Evolutionary conservation across 2,888 invertebrate genomes (phyloP), one percentile per base, ranked within the genome.

Genomic region (Congeria kusceri): DNA sequence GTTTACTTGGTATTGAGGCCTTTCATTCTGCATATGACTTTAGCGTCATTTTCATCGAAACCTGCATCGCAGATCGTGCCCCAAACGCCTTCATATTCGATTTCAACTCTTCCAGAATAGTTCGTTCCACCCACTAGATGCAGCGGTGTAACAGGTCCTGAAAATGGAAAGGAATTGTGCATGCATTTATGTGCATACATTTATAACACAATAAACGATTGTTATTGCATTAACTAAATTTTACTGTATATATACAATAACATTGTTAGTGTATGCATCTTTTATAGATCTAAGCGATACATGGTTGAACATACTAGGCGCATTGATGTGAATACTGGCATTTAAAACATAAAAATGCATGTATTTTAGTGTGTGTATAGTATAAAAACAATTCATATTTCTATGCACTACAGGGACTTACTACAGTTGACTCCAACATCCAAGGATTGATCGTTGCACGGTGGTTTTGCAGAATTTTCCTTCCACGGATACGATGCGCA

Each of bases 141-240:
- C 15, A 75, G 20, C 3, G 68, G 68, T 49, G 75, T 75, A 9
- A 47, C 15, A 9, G 75, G 75, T 58, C 75, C 75, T 75, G n/a
- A 15, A 59, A 59, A 53, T 2, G n/a, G 25, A 53, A 23, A 5
- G 15, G 15, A 4, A 9, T 32, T 7, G 5, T 7, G 32, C 32
- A 32, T 32, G 4, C 32, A 32, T 32, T 32, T 32, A 32, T 32
- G 4, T 7, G 4, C 32, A 9, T 7, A 32, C 32, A 7, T 32
- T 32, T 7, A 32, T 7, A 32, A 32, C 4, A 32, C 32, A 32
- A 7, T 32, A 32, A 32, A 32, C 32, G 4, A 32, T n/a, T n/a
- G 9, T 32, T 32, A 32, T 32, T 32, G 32, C 9, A 7, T 32
- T 7, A 32, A 4, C 32, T 32, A 32, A 4, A 32, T 7, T 32